Conservation (phyloP, 2,113 vertebrate genomes). For the Paracanthobrama guichenoti region DNA sequence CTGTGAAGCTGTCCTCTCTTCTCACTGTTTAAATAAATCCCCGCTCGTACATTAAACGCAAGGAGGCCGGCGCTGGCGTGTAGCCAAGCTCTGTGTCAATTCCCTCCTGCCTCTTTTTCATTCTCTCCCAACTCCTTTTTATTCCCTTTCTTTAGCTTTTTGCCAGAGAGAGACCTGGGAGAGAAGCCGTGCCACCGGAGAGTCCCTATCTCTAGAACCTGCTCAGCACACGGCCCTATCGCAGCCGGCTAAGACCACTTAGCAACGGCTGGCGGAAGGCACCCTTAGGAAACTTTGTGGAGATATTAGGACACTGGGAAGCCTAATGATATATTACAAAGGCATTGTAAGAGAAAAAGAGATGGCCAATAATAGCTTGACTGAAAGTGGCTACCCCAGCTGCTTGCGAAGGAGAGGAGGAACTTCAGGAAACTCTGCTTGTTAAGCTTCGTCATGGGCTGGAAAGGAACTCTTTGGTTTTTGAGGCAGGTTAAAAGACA, state of each 20-base stretch:
- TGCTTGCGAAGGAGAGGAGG: constrained; percentile 32
- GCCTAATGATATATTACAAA: constrained; percentile 73
- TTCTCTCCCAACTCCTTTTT: constrained; percentile 73
- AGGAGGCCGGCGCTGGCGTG: constrained; percentile 82
- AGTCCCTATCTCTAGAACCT: constrained; percentile 79
- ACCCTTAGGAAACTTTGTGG: constrained; percentile 75
- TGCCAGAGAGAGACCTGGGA: constrained; percentile 76
- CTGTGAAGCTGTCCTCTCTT: constrained; percentile 97
- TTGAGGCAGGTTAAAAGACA: neutral
- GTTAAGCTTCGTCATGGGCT: neutral
- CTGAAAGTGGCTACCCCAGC: constrained; percentile 44
- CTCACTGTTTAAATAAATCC: constrained; percentile 95
- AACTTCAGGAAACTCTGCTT: constrained; percentile 28
- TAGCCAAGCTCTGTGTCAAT: constrained; percentile 80
- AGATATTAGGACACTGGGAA: constrained; percentile 75
- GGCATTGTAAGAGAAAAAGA: constrained; percentile 64
- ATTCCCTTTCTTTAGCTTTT: constrained; percentile 75
- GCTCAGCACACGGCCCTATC: constrained; percentile 73
- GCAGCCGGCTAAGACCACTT: constrained; percentile 73
- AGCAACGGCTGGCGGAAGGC: constrained; percentile 71
- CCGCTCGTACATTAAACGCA: constrained; percentile 83
- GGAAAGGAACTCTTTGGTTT: neutral
- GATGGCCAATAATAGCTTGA: constrained; percentile 67
- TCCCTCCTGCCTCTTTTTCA: constrained; percentile 74
- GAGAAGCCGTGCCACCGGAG: constrained; percentile 73